Conservation (phyloP, 2,888 invertebrate species). For the Lasioglossum malachurum region DNA sequence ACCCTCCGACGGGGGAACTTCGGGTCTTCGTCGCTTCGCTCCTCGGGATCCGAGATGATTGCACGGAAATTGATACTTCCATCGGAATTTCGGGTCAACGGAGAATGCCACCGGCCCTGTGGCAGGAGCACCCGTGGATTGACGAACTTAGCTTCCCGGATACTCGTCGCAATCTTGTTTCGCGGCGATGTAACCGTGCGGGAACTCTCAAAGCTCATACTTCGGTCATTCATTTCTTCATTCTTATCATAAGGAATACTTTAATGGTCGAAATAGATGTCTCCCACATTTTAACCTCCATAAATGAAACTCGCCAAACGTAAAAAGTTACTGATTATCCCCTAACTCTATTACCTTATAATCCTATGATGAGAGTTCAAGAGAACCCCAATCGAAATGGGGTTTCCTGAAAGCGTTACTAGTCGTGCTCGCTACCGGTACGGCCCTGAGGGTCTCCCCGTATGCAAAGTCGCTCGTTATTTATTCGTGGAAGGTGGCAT, state of each 20-base stretch:
- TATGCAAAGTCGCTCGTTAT: conserved; percentile 69
- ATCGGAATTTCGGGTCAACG: conserved; percentile 26
- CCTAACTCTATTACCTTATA: too few species aligned
- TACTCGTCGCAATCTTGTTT: not conserved
- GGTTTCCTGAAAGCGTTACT: not conserved
- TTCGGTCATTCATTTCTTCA: not conserved
- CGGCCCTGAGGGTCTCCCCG: conserved; percentile 65
- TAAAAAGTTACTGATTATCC: too few species aligned
- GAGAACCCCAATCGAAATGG: not conserved
- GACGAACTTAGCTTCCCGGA: not conserved
- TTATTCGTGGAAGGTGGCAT: conserved; percentile 78
- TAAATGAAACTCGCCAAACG: too few species aligned
- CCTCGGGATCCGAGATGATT: conserved; percentile 12
- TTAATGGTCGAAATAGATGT: not conserved
- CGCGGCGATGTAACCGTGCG: not conserved
- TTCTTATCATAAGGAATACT: not conserved
- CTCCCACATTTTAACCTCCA: too few species aligned
- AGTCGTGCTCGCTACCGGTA: conserved; percentile 17
- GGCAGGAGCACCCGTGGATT: not conserved
- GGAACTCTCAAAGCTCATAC: not conserved
- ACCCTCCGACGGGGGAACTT: not conserved
- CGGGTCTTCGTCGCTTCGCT: not conserved
- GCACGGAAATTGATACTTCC: conserved; percentile 47
- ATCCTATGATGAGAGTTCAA: not conserved
- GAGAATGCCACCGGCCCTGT: not conserved